phyloP scores from a whole-genome alignment of 2,797 vertebrate species.

The Clarias laeviceps region DNA sequence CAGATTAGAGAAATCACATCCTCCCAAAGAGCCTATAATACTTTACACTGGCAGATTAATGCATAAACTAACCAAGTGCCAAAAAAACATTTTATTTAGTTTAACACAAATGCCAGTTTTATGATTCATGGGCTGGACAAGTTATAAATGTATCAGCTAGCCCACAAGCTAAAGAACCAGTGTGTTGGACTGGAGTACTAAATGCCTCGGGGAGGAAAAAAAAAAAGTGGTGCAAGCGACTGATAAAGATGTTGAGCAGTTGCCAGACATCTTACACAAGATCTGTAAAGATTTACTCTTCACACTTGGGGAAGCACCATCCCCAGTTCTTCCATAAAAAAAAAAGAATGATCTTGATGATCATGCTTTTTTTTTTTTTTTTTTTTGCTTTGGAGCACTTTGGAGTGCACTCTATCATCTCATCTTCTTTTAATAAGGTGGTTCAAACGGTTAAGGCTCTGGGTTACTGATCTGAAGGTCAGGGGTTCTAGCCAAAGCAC shows the following conservation, averaged over 20 bases:
- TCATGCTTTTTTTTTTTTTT: too few species aligned
- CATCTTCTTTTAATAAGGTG: background rate
- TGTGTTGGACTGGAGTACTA: background rate
- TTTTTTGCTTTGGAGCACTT: too few species aligned
- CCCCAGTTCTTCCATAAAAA: too few species aligned
- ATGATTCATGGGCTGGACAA: background rate
- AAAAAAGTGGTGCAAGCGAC: too few species aligned
- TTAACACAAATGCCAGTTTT: background rate
- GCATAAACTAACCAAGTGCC: background rate
- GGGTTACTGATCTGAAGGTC: too few species aligned
- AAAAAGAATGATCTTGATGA: background rate
- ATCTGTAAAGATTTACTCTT: background rate
- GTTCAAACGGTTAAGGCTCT: too few species aligned
- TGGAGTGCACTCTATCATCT: background rate
- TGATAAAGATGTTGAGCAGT: background rate
- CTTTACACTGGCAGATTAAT: background rate
- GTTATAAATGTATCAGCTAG: background rate
- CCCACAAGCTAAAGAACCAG: background rate
- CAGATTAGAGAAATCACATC: background rate
- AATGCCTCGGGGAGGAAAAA: background rate
- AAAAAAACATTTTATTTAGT: background rate
- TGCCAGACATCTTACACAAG: background rate
- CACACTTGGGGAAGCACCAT: background rate
- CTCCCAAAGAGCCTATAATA: background rate
- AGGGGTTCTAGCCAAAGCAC: too few species aligned